Evolutionary conservation across 2,888 invertebrate species (phyloP).

Genomic region (Nasonovia ribisnigri): DNA sequence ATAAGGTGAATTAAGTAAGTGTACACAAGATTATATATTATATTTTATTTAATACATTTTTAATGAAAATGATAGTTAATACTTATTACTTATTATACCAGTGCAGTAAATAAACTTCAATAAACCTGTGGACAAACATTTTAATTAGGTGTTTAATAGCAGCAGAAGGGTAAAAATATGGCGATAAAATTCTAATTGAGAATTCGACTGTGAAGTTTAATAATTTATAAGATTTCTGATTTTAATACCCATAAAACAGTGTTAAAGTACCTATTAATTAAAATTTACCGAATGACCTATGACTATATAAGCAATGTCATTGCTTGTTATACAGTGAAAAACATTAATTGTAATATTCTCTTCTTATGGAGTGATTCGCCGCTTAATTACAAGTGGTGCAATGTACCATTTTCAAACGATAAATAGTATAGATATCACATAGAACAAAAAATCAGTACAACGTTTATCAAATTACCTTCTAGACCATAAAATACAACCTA

Average conservation of each 20-base stretch:
- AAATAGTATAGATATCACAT: not conserved
- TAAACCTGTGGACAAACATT: not conserved
- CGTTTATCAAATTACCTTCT: too few relatives aligned
- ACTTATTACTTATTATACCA: not conserved
- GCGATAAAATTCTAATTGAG: not conserved
- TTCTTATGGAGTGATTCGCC: not conserved
- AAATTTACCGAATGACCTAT: not conserved
- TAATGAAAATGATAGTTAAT: not conserved
- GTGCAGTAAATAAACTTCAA: not conserved
- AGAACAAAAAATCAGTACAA: not conserved
- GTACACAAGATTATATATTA: not conserved
- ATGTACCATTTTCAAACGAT: not conserved
- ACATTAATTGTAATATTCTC: not conserved
- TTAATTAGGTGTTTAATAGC: not conserved
- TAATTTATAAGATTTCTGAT: not conserved
- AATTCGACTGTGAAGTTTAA: not conserved
- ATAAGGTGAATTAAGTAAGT: constrained; percentile 20
- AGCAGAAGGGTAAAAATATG: not conserved
- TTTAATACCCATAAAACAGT: not conserved
- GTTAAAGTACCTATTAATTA: not conserved
- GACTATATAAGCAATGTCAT: too few relatives aligned
- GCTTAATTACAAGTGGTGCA: not conserved
- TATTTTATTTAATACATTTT: not conserved
- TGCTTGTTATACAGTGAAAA: not conserved
- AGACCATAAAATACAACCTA: too few relatives aligned